A percentile compares a stretch with the other conserved stretches of the same genome.
Evolutionary conservation across 1,140 invertebrate species (phyloP).

Genomic region (Rhizoglyphus robini): DNA sequence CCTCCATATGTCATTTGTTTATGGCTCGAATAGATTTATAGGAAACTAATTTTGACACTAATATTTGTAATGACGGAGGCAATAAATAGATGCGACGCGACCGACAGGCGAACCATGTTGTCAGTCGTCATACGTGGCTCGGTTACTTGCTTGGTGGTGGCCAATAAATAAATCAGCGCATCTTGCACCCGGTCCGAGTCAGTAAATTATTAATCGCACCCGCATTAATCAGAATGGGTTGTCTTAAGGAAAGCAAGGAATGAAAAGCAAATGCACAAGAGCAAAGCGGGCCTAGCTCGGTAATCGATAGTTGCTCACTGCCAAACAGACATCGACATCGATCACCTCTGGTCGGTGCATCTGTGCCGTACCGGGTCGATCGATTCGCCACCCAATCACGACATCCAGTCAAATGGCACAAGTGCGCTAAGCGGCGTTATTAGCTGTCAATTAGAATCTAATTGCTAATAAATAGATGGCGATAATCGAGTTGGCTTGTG

Average conservation of each 20-base stretch:
- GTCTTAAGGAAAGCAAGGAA: conserved; percentile 1
- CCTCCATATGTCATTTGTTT: no score
- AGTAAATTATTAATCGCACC: background rate
- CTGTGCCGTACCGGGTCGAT: background rate
- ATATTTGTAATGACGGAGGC: no score
- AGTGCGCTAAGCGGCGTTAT: background rate
- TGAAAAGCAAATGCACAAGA: no score
- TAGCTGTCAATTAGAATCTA: conserved; percentile 7
- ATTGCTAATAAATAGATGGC: background rate
- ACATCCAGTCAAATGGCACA: no score
- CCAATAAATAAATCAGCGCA: conserved; percentile 7
- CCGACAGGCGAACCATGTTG: no score
- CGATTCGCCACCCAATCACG: background rate
- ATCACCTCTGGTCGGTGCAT: background rate
- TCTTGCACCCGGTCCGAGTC: background rate
- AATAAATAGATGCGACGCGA: no score
- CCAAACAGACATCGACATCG: conserved; percentile 10
- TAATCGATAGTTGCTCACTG: conserved; percentile 8
- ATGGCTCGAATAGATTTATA: no score
- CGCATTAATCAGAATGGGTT: background rate
- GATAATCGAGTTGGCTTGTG: background rate
- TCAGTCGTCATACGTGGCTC: no score
- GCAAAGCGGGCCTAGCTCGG: background rate
- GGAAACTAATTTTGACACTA: no score
- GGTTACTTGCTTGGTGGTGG: background rate